Base-by-base conservation (phyloP, 2,888 invertebrate genomes). In the Cheilosia vulpina region DNA sequence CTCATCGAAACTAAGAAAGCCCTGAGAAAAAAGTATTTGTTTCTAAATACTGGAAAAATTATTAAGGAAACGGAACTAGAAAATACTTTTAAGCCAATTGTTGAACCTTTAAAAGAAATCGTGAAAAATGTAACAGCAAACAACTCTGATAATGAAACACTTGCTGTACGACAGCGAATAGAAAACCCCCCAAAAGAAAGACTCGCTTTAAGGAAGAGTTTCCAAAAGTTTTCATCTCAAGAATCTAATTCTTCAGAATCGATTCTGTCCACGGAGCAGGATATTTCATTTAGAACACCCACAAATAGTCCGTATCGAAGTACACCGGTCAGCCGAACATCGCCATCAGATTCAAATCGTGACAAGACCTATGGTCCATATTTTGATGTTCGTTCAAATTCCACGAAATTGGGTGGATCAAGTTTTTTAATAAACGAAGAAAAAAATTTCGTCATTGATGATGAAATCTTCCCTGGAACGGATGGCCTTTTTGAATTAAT, bases 1-100 rank as follows among this genome's bases (percentile, higher is more conserved):
- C 41, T 78, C 2, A 41, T 80, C 52, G 65, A 80, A 72, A 58
- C 58, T 4, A 43, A 58, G 19, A 72, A 50, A 27, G 43, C 50
- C 17, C 15, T 78, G 24, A 34, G 21, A 31, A 55, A 43, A 45
- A 57, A 69, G 34, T 69, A 57, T 47, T 45, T 57, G 15, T 31
- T 45, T 19, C 68, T 55, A 2, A 69, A 19, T n/a, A 69, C 47
- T 31, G 57, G 68, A 19, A 43, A 57, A 45, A 31, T 31, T 9
- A 45, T 31, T 13, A 55, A 27, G 13, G 43, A 68, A 55, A 55
- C 43, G 1, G 27, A 68, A 27, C n/a, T 55, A 27, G 68, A 27
- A n/a, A n/a, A n/a, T n/a, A n/a, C n/a, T n/a, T n/a, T n/a, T n/a
- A n/a, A n/a, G n/a, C n/a, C n/a, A n/a, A n/a, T n/a, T n/a, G n/a